Evolutionary conservation across 2,888 invertebrate genomes (phyloP), one percentile per base, ranked within the genome.

Genomic region (Dryococelus australis): DNA sequence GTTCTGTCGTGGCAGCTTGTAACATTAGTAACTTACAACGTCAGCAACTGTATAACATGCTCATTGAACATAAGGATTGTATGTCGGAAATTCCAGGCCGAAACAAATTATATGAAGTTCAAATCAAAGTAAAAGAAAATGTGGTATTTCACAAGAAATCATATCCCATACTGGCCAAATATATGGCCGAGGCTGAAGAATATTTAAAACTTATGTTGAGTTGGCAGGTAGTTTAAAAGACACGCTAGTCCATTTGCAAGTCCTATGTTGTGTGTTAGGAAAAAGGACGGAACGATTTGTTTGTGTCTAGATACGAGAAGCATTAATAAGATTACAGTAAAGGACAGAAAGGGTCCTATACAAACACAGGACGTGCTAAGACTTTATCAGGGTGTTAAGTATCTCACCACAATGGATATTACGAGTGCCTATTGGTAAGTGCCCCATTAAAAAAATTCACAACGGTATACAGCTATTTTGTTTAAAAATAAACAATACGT

Each of bases 381-480:
- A 16, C 20, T 65, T 9, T 65, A 65, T 24, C 65, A 65, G 5
- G 65, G 65, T 20, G 20, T 65, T 6, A 16, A 65, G 24, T 65
- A 16, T 65, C 16, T 65, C 10, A 65, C 65, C 5, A 65, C 65
- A 20, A 8, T 65, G 16, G 10, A 65, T 24, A 20, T 65, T 20
- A 20, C 65, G 5, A 6, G 20, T 20, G 20, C 20, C 16, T 65
- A 65, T 24, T 65, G 65, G 65, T 24, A 65, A 65, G 6, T 65
- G 0, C 24, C 65, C 0, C 24, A 12, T 0, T 0, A 65, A n/a
- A 3, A 1, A 0, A 1, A 0, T 0, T 65, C 65, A 4, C 0
- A 6, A 8, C n/a, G 24, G 16, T 65, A 65, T n/a, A 65, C 65
- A 12, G 65, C 65, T 1, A 0, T 65, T 65, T n/a, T 65, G 2